Evolutionary conservation across 2,113 vertebrate species (phyloP), one percentile per base, ranked within the genome.

Genomic region (western clawed frog (Xenopus tropicalis)): DNA sequence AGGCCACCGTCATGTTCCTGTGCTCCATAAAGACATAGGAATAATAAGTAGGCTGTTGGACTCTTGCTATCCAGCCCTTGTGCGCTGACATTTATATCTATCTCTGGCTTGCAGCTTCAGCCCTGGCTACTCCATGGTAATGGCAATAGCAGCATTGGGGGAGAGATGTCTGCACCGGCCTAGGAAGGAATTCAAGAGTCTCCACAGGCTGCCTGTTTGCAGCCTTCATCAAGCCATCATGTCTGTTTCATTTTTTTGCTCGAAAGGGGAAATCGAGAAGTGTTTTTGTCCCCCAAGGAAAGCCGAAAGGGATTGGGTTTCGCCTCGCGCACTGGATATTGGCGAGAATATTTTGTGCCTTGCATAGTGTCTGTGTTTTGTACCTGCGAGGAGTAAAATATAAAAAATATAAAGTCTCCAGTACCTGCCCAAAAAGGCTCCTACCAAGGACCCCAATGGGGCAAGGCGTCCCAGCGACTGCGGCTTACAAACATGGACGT

Each of bases 291-390:
- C 62, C 62, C 61, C 21, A 14, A 66, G 80, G 62, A 46, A 4
- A 29, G 42, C 2, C 1, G 1, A 1, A 44, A 43, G 11, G 52
- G 56, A 52, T 71, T n/a, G 62, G 14, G 29, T 73, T 78, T 69
- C 69, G 52, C 8, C 52, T 0, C 9, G 29, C 43, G 64, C 42
- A 56, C 69, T 57, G 54, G 56, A n/a, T 4, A 74, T 59, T 24
- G 65, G 11, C 56, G 13, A 19, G 66, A 71, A 78, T 69, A 24
- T 70, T 77, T 78, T 71, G 51, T 13, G 62, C 24, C 65, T 77
- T 79, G 62, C 24, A 65, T 77, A 67, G 46, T 58, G 74, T 44
- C 59, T 7, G 5, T 43, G 59, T 25, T 19, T 20, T 69, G 14
- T 64, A 77, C 73, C 69, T 75, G 12, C 3, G 51, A 43, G 37